Conservation (phyloP, 1,140 invertebrate genomes). For the Aricia agestis region DNA sequence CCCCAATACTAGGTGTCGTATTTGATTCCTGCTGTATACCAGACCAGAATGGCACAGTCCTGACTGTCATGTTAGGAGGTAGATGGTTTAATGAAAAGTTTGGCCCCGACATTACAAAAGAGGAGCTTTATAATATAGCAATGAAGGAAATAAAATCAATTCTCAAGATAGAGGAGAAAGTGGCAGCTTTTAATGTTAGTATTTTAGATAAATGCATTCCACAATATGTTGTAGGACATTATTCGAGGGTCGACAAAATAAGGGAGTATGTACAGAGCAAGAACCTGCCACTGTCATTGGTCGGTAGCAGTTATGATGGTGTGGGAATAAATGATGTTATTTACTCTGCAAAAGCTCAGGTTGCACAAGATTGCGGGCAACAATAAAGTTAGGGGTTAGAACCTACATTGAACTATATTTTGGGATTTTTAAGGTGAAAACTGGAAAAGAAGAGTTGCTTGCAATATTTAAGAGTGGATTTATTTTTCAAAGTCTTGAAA, state of each 20-base stretch:
- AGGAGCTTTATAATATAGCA: slow-evolving; percentile 82
- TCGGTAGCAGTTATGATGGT: slow-evolving; percentile 93
- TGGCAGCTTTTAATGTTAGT: slow-evolving; percentile 80
- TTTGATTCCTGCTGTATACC: slow-evolving; percentile 92
- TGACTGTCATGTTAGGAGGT: slow-evolving; percentile 96
- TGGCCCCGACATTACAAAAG: slow-evolving; percentile 79
- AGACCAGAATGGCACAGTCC: slow-evolving; percentile 79
- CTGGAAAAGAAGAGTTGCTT: background rate
- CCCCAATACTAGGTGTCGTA: slow-evolving; percentile 91
- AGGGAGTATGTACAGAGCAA: slow-evolving; percentile 81
- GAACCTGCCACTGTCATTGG: slow-evolving; percentile 85
- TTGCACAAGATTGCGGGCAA: slow-evolving; percentile 60
- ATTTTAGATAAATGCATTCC: slow-evolving; percentile 92
- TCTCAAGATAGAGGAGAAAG: slow-evolving; percentile 83
- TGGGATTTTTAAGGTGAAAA: background rate
- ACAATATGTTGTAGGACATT: slow-evolving; percentile 93
- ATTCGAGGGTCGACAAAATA: slow-evolving; percentile 82
- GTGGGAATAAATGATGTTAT: slow-evolving; percentile 96
- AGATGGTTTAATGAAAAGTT: slow-evolving; percentile 90
- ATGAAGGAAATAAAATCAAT: slow-evolving; percentile 81
- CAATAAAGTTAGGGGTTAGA: slow-evolving; percentile 6
- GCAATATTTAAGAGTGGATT: no score
- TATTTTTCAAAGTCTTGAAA: no score
- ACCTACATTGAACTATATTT: background rate
- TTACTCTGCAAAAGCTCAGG: slow-evolving; percentile 84